Evolutionary conservation across 2,797 vertebrate genomes (phyloP), one percentile per base, ranked within the genome.

Genomic region (Falco peregrinus): DNA sequence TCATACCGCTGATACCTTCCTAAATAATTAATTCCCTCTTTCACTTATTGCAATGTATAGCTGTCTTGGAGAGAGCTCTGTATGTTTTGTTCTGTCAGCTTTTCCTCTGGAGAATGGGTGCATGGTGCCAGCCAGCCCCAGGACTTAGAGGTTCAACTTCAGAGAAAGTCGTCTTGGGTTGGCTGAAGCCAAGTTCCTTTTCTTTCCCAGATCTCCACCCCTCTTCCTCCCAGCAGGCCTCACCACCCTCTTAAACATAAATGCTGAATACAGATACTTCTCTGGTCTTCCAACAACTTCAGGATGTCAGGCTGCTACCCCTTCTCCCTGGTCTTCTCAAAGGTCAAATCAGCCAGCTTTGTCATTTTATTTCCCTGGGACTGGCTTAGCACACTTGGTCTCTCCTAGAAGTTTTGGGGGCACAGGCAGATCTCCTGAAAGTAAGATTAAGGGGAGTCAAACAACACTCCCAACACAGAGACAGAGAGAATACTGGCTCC

Each of bases 1-100:
- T 87, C 26, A 13, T 39, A 21, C 20, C 35, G n/a, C 33, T 69
- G 75, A 43, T 33, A 71, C 5, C 13, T 73, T 76, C 67, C 68
- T 95, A 87, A 84, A 95, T 75, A 87, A 89, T 80, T 80, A 2
- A 85, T 91, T 84, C 28, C 15, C 25, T 51, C 37, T 89, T 76
- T 93, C 47, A 48, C n/a, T 92, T 63, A 45, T 10, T 93, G 41
- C 68, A 59, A 81, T 5, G 16, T 39, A 28, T 35, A 68, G 31
- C 33, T 78, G 45, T 39, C 29, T 84, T 64, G 70, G 63, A 91
- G 37, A 78, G 19, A 75, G 19, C 6, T 70, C 29, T 47, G 1
- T 11, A 6, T 35, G 11, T 33, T 90, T 87, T 0, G 1, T 35
- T n/a, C 45, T 22, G n/a, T n/a, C 35, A 47, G 31, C 28, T 39